Evolutionary conservation across 2,888 invertebrate genomes (phyloP).

Genomic region (Danaus chrysippus): DNA sequence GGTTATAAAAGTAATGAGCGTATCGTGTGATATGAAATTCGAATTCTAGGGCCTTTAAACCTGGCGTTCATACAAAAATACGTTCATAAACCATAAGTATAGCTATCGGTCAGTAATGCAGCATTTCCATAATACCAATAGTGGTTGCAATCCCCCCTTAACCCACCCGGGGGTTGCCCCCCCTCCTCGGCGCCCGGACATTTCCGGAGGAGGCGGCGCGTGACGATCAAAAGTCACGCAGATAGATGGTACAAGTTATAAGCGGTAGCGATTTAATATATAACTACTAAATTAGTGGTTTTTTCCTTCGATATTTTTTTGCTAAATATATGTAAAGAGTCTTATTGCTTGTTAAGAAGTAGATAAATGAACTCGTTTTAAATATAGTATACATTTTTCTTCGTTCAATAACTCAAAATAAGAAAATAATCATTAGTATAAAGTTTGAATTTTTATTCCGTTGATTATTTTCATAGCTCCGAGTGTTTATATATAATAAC

Average conservation of each 20-base stretch:
- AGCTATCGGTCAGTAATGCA: constrained; percentile 35
- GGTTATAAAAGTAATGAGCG: too few relatives aligned
- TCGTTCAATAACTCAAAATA: too few relatives aligned
- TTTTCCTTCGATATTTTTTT: not conserved
- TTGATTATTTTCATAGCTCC: too few relatives aligned
- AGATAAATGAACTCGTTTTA: too few relatives aligned
- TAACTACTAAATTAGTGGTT: not conserved
- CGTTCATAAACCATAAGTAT: constrained; percentile 3
- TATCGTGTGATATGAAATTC: not conserved
- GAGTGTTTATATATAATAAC: too few relatives aligned
- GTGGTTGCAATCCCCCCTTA: constrained; percentile 31
- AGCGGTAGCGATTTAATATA: constrained; percentile 19
- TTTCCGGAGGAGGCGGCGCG: constrained; percentile 56
- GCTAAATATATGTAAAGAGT: too few relatives aligned
- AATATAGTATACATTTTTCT: too few relatives aligned
- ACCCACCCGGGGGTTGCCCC: constrained; percentile 17
- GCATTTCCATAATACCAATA: constrained; percentile 37
- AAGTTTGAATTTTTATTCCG: too few relatives aligned
- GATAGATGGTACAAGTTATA: constrained; percentile 29
- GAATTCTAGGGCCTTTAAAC: not conserved
- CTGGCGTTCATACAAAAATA: constrained; percentile 6
- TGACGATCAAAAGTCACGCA: constrained; percentile 53
- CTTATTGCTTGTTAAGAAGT: too few relatives aligned
- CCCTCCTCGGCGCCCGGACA: constrained; percentile 36
- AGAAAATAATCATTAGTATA: too few relatives aligned